Evolutionary conservation across 2,113 vertebrate species (phyloP).

Genomic region (Prunella fulvescens): DNA sequence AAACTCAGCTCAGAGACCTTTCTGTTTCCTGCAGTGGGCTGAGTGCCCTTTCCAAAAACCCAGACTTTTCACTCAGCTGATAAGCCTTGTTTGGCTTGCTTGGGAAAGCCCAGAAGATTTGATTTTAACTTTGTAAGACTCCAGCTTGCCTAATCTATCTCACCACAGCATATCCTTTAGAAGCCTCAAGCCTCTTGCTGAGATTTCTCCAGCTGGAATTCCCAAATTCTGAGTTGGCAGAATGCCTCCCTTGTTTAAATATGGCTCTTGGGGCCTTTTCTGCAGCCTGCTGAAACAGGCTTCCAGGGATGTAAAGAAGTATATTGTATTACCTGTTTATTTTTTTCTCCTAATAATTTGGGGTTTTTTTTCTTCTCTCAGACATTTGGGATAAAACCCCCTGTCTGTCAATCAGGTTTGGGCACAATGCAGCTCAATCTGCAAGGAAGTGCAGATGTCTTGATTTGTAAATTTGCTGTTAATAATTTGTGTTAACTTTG

Average conservation of each 20-base stretch:
- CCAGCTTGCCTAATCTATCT: conserved; percentile 30
- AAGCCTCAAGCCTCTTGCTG: conserved; percentile 22
- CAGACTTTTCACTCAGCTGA: neutral
- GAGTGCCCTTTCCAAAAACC: neutral
- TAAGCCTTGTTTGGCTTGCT: neutral
- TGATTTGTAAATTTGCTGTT: neutral
- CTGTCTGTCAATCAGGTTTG: neutral
- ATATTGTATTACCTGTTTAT: conserved; percentile 55
- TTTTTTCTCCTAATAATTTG: conserved; percentile 31
- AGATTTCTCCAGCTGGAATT: conserved; percentile 34
- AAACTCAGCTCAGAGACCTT: neutral
- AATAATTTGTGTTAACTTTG: neutral
- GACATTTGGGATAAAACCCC: neutral
- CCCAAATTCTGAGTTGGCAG: conserved; percentile 10
- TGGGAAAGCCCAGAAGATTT: conserved; percentile 6
- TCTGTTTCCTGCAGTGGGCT: neutral
- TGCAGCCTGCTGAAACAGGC: conserved; percentile 39
- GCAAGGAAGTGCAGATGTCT: neutral
- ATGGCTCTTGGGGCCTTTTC: conserved; percentile 14
- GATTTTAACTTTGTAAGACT: neutral
- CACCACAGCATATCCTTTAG: conserved; percentile 34
- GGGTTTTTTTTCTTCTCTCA: neutral
- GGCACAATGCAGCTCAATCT: neutral
- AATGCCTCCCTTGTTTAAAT: conserved; percentile 13
- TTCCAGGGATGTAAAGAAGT: conserved; percentile 40